These are phyloP conservation scores for Echinops telfairi DNA, from an alignment of 2,113 vertebrate species.

Conservation along the genomic window DNA sequence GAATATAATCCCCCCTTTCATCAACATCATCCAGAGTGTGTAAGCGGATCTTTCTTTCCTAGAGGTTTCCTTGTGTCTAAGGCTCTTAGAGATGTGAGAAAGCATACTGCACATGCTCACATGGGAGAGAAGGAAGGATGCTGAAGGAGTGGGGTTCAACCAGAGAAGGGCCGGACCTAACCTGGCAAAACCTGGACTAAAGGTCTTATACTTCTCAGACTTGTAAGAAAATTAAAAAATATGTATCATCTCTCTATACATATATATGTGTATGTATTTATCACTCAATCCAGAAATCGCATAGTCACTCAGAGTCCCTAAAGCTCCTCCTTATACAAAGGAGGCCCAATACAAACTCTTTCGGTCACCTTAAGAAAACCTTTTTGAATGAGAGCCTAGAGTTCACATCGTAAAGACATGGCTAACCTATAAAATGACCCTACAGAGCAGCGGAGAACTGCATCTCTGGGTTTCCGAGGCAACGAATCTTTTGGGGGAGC, in stretches of 20 bases:
- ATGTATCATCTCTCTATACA: no score
- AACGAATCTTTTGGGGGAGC: no score
- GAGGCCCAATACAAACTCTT: not conserved
- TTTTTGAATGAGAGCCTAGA: no score
- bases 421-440: no score
- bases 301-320: not conserved
- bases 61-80: not conserved
- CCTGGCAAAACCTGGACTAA: not conserved
- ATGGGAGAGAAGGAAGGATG: no score
- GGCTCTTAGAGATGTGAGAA: not conserved
- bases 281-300: not conserved
- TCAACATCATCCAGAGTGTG: not conserved
- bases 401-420: no score
- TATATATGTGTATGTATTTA: no score
- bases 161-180: no score
- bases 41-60: not conserved
- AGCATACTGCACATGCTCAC: not conserved
- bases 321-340: not conserved
- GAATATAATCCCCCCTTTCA: not conserved
- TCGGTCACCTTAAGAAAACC: not conserved
- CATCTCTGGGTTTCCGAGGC: no score
- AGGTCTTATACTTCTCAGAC: not conserved
- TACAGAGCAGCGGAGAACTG: no score
- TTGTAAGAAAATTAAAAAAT: not conserved
- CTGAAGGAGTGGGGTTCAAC: accelerated